Evolutionary conservation across 2,888 invertebrate species (phyloP), one percentile per base, ranked within the genome.

Genomic region (Julus scandinavius): DNA sequence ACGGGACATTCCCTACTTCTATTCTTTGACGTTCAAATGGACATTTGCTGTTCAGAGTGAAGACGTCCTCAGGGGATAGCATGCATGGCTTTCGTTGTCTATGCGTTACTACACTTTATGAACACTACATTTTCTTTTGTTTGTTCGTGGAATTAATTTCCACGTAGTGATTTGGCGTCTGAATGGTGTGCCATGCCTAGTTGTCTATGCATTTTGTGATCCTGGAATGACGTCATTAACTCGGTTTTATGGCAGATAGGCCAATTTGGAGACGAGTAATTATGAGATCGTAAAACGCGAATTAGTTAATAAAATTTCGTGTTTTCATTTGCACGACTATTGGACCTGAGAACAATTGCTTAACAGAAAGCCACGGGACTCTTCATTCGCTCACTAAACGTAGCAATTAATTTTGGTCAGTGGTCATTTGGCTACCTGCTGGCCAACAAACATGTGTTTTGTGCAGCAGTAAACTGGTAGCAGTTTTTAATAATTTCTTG

Each of bases 271-370:
- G 54, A 6, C 54, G 54, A 54, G 2, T 54, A 54, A 54, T 54
- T 63, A 63, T 17, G n/a, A n/a, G 63, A 63, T 63, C 63, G 63
- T 63, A 63, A 63, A 63, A 63, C 63, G 63, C 17, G 63, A 63
- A 63, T 63, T 63, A 63, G 63, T 63, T 63, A 63, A 63, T 63
- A 63, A 63, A 63, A 17, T 63, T 17, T 63, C 63, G 13, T n/a
- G 63, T 63, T 63, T 63, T 63, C 63, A n/a, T 63, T 63, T 54
- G 11, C 63, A 63, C 63, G 17, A 15, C 63, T n/a, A 63, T 17
- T 63, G 63, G 6, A 17, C 63, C 63, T 63, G n/a, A n/a, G 63
- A n/a, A 63, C 63, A 63, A n/a, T 15, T 11, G 54, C 54, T 54
- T 54, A 6, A 54, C 54, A 15, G 54, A 54, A 54, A 54, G 6